Percentiles rank a stretch among this genome's conserved stretches.
phyloP scores from a whole-genome alignment of 2,113 vertebrate genomes.

The Leucoraja erinaceus region DNA sequence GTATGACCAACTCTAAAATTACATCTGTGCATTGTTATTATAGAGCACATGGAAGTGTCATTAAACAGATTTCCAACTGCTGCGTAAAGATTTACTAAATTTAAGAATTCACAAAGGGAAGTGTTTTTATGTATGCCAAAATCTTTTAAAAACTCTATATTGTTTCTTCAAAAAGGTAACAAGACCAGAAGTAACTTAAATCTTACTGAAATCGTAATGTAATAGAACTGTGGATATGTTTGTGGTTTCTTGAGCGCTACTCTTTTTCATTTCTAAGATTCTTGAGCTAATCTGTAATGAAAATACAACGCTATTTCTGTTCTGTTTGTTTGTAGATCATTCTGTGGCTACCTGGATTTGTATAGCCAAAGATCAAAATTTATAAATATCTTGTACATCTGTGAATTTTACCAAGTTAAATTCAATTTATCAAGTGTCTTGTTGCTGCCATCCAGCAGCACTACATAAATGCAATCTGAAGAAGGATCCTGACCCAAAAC shows the following conservation, averaged over 20 bases:
- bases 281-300: neutral
- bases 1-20: neutral
- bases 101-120: neutral
- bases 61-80: neutral
- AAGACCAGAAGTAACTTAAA: constrained; percentile 11
- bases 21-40: too few relatives aligned
- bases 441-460: neutral
- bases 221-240: constrained; percentile 11
- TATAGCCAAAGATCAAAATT: neutral
- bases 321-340: neutral
- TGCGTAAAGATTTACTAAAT: neutral
- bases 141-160: neutral
- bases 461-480: neutral
- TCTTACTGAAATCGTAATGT: neutral
- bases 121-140: neutral
- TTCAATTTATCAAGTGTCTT: neutral
- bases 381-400: neutral
- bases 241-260: neutral
- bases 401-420: neutral
- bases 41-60: neutral
- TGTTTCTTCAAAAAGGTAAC: neutral
- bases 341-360: neutral
- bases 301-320: neutral
- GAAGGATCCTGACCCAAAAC: too few relatives aligned
- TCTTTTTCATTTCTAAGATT: constrained; percentile 21